Percentiles rank a stretch among this genome's conserved stretches.
phyloP scores from a whole-genome alignment of 2,797 vertebrate genomes.

The Phalanger gymnotis region DNA sequence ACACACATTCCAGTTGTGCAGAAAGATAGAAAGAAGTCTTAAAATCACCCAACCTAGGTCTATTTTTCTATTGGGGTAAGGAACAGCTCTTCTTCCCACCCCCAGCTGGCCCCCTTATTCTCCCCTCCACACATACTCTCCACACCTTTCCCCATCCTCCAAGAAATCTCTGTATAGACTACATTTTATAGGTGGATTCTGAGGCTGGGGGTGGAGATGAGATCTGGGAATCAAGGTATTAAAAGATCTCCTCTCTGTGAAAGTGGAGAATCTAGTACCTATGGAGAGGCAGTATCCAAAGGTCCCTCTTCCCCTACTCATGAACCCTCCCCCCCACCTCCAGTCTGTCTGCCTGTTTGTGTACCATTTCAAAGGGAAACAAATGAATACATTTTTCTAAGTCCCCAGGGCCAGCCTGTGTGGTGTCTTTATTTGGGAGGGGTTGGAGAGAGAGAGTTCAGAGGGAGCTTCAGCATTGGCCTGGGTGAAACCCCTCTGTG shows the following conservation, averaged over 20 bases:
- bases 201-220: conserved; percentile 15
- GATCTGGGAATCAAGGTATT: background rate
- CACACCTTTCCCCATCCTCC: background rate
- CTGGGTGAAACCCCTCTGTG: background rate
- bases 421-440: background rate
- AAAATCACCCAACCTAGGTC: background rate
- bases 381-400: conserved; percentile 80
- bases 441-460: background rate
- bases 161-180: background rate
- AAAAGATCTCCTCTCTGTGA: background rate
- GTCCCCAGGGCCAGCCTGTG: background rate
- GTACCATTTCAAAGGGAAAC: conserved; percentile 66
- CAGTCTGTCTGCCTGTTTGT: conserved; percentile 54
- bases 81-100: background rate
- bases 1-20: conserved; percentile 24
- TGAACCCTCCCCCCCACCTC: background rate
- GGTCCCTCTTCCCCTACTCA: background rate
- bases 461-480: background rate
- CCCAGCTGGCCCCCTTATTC: too few species aligned
- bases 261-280: background rate
- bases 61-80: conserved; percentile 72
- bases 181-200: conserved; percentile 45
- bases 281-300: background rate
- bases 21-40: conserved; percentile 3
- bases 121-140: background rate